phyloP scores from a whole-genome alignment of 2,797 vertebrate species.

The Enteromius radiatus region DNA sequence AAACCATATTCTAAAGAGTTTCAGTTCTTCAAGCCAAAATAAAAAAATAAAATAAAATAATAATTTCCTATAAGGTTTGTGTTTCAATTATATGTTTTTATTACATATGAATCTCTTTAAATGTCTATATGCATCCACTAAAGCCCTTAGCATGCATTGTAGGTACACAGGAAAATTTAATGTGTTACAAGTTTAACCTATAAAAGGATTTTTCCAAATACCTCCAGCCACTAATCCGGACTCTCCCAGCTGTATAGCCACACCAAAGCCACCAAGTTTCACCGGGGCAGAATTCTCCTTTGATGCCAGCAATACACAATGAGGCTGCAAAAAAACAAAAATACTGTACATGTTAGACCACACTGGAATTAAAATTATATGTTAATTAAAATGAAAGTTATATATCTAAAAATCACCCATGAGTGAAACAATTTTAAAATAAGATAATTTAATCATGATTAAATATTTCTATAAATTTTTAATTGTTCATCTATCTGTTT shows the following conservation, averaged over 20 bases:
- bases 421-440: not conserved
- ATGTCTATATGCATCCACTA: not conserved
- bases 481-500: not conserved
- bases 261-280: conserved; percentile 96
- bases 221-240: conserved; percentile 98
- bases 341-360: not conserved
- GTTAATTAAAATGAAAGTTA: not conserved
- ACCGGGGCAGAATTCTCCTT: conserved; percentile 98
- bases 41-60: conserved; percentile 30
- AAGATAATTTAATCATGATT: not conserved
- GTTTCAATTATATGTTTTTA: not conserved
- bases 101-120: not conserved
- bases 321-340: conserved; percentile 80
- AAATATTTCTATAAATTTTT: not conserved
- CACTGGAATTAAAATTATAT: not conserved
- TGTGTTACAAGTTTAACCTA: not conserved
- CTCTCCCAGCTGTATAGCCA: conserved; percentile 96
- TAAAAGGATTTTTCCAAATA: conserved; percentile 64
- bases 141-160: not conserved
- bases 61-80: not conserved
- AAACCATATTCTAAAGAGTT: not conserved
- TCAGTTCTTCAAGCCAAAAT: conserved; percentile 16
- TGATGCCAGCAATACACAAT: conserved; percentile 96
- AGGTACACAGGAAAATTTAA: conserved; percentile 18
- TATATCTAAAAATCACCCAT: no score